Conservation (phyloP, 1,140 invertebrate species). For the Cryptotermes secundus region DNA sequence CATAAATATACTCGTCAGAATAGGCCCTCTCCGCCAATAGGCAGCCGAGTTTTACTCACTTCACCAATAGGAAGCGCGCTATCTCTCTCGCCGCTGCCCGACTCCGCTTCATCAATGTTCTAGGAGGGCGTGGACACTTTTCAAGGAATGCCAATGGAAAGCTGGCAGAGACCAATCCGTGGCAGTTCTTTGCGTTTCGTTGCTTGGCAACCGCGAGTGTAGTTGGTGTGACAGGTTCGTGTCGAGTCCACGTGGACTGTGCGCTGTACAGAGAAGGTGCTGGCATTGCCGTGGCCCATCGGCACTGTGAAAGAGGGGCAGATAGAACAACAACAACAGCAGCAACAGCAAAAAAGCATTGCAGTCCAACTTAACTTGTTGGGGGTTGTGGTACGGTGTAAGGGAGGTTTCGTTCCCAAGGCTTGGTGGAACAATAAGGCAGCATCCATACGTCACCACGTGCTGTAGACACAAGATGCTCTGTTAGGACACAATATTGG, state of each 20-base stretch:
- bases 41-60: slow-evolving; percentile 23
- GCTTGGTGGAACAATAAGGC: neutral
- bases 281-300: neutral
- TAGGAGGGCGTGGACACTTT: slow-evolving; percentile 32
- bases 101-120: neutral
- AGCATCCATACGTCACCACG: neutral
- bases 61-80: slow-evolving; percentile 32
- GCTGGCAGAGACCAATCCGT: slow-evolving; percentile 30
- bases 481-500: neutral
- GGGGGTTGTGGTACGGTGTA: too few species aligned
- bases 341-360: slow-evolving; percentile 30
- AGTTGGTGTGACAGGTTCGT: slow-evolving; percentile 19
- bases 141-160: slow-evolving; percentile 33
- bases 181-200: slow-evolving; percentile 32
- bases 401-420: neutral
- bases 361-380: slow-evolving; percentile 35
- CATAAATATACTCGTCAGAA: slow-evolving; percentile 31
- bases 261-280: neutral
- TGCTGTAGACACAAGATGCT: neutral
- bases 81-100: slow-evolving; percentile 15
- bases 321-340: too few species aligned
- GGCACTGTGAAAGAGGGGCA: neutral
- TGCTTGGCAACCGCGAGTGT: slow-evolving; percentile 33
- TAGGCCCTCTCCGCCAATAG: slow-evolving; percentile 34
- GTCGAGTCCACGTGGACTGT: slow-evolving; percentile 36